A percentile compares a stretch with the other conserved stretches of the same genome.
These are phyloP conservation scores for Syngnathus acus DNA, from an alignment of 2,797 vertebrate species.

Conservation along the genomic window DNA sequence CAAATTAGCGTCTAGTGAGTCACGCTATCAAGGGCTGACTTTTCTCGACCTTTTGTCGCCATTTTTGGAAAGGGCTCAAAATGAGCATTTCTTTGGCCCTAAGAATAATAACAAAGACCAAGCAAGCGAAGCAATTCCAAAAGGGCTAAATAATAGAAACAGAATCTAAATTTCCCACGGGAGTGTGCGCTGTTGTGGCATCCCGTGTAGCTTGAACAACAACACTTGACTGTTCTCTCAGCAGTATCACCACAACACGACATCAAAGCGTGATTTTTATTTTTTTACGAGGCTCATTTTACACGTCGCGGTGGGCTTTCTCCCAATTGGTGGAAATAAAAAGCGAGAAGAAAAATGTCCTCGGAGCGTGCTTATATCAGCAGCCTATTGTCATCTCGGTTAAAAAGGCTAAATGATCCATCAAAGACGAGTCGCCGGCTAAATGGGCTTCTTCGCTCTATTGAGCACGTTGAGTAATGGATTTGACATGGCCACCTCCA, in stretches of 20 bases:
- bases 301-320: not conserved
- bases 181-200: constrained; percentile 5
- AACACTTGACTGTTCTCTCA: constrained; percentile 11
- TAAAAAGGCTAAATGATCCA: constrained; percentile 63
- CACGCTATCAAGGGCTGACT: not conserved
- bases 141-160: not conserved
- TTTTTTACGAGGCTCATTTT: constrained; percentile 35
- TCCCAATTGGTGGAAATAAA: not conserved
- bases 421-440: constrained; percentile 60
- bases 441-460: constrained; percentile 58
- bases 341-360: constrained; percentile 8
- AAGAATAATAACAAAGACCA: not conserved
- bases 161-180: not conserved
- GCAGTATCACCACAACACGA: constrained; percentile 16
- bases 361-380: constrained; percentile 42
- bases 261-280: constrained; percentile 25
- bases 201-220: constrained; percentile 15
- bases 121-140: not conserved
- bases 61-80: no score
- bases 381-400: constrained; percentile 47
- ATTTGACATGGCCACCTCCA: constrained; percentile 17
- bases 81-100: not conserved
- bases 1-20: no score
- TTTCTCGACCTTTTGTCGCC: not conserved
- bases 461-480: constrained; percentile 62